Evolutionary conservation across 2,113 vertebrate species (phyloP), one percentile per base, ranked within the genome.

Genomic region (Alethe castanea): DNA sequence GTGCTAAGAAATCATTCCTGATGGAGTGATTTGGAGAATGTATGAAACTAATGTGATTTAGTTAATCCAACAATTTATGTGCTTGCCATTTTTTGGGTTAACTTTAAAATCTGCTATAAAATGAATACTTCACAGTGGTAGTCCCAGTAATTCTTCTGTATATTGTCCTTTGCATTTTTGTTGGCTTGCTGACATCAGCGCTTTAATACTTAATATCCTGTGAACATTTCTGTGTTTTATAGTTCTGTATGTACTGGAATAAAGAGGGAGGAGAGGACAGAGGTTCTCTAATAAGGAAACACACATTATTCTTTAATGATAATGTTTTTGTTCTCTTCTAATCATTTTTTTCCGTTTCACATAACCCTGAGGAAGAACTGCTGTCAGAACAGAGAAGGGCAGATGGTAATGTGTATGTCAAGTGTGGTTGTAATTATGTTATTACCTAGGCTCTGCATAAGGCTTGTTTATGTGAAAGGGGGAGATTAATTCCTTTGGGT

Each of bases 171-270:
- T 45, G 54, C 88, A 92, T 90, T 96, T 95, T 91, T 92, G 87
- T 96, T 97, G 93, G 82, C 88, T 92, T 94, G 90, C 85, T 96
- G 92, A 96, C 88, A 93, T 91, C 92, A 90, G 88, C 1, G 0
- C 36, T 94, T 93, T 94, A 96, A 88, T 96, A 77, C 85, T 96
- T 94, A 91, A 93, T 96, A 96, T 95, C 87, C 90, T 95, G 85
- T 90, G 94, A 94, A 93, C 74, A 48, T 83, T 87, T 95, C 59
- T 90, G 74, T 90, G 87, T 93, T 97, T 95, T 90, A 93, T 88
- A 73, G 78, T 91, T 87, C 87, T 90, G 45, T 54, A 52, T 53
- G 54, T 52, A 73, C 65, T 77, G 62, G 71, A 93, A 77, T 35
- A 82, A 83, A 64, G 66, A 66, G 29, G 65, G 52, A 90, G 48